A percentile compares a stretch with the other conserved stretches of the same genome.
phyloP scores from a whole-genome alignment of 2,113 vertebrate species.

The Bubo bubo region DNA sequence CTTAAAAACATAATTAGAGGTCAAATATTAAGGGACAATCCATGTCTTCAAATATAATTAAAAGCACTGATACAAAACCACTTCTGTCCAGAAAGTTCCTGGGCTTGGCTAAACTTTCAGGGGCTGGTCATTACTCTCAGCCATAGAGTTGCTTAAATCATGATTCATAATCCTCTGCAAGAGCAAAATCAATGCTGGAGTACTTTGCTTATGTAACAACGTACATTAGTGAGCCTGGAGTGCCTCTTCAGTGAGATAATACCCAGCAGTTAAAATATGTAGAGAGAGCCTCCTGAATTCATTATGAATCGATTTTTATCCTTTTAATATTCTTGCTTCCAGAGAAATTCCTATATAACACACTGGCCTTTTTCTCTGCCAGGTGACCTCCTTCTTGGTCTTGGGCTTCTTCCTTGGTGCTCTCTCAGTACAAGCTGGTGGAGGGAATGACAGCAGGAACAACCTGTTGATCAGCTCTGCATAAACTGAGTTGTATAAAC shows the following conservation, averaged over 20 bases:
- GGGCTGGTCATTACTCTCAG: not conserved
- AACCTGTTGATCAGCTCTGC: not conserved
- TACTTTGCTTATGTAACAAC: not conserved
- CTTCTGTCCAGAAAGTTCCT: not conserved
- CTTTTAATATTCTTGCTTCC: constrained; percentile 26
- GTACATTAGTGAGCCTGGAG: not conserved
- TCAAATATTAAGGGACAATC: constrained; percentile 25
- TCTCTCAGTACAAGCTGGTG: not conserved
- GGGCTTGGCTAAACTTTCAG: not conserved
- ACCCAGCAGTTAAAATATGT: not conserved
- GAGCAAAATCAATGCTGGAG: constrained; percentile 51
- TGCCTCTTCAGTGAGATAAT: not conserved
- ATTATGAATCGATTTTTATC: not conserved
- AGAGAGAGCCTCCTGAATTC: not conserved
- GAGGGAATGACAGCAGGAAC: not conserved
- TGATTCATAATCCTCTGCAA: not conserved
- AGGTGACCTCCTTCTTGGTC: not conserved
- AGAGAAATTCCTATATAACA: not conserved
- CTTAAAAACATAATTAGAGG: constrained; percentile 36
- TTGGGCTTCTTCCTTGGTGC: not conserved
- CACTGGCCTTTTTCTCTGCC: not conserved
- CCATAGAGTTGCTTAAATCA: constrained; percentile 2
- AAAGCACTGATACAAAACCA: not conserved
- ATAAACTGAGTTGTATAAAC: not conserved
- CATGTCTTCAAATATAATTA: constrained; percentile 21